Conservation (phyloP, 1,140 invertebrate species). For the Dinoponera quadriceps region DNA sequence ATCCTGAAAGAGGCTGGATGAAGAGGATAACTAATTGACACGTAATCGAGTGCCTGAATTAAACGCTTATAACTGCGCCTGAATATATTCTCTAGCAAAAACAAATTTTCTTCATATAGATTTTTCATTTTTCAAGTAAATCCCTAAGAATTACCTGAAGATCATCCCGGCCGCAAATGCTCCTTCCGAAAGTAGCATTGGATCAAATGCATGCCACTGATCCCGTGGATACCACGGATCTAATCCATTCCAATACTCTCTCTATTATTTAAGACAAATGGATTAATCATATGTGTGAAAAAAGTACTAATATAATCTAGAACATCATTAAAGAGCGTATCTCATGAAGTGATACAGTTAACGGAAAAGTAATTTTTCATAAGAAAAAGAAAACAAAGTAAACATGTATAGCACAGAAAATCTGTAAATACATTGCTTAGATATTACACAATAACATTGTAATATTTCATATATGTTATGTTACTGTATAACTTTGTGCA, state of each 20-base stretch:
- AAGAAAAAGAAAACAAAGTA: too few species aligned
- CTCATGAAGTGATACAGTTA: too few species aligned
- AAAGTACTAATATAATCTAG: not conserved
- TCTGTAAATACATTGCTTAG: too few species aligned
- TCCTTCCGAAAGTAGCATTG: constrained; percentile 96
- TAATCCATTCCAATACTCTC: constrained; percentile 89
- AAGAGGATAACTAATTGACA: too few species aligned
- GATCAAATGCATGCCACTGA: constrained; percentile 97
- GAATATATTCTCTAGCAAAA: not conserved
- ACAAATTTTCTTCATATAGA: not conserved
- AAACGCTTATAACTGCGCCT: not conserved
- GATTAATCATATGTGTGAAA: not conserved
- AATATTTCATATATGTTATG: too few species aligned
- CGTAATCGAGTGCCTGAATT: not conserved
- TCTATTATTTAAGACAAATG: constrained; percentile 82
- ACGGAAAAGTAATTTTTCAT: too few species aligned
- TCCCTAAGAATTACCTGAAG: constrained; percentile 88
- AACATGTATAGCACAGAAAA: too few species aligned
- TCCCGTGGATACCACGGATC: constrained; percentile 94
- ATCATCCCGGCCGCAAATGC: constrained; percentile 98
- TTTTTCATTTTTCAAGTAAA: not conserved
- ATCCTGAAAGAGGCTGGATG: too few species aligned
- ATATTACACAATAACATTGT: too few species aligned
- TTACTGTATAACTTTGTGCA: too few species aligned
- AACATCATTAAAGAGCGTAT: too few species aligned